A percentile compares a stretch with the other conserved stretches of the same genome.
These are phyloP conservation scores for Parnassius glacialis DNA, from an alignment of 2,888 invertebrate species.

Conservation along the genomic window DNA sequence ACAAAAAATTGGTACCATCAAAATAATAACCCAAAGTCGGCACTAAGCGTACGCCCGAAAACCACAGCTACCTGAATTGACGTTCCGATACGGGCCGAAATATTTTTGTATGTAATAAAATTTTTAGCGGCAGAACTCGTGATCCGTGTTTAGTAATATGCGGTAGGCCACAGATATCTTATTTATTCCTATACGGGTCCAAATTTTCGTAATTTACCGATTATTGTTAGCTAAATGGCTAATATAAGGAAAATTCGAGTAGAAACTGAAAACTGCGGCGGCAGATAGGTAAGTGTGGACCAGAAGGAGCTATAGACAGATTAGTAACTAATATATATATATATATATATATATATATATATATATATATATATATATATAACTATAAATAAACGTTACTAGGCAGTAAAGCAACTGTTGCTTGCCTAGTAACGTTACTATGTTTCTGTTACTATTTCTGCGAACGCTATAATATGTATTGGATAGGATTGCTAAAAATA, in stretches of 20 bases:
- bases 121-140: conserved; percentile 32
- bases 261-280: neutral
- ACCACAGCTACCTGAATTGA: conserved; percentile 62
- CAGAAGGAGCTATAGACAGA: too few species aligned
- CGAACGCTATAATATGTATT: too few species aligned
- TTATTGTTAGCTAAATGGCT: neutral
- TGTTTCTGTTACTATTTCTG: too few species aligned
- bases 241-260: neutral
- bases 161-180: conserved; percentile 42
- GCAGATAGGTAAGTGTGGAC: too few species aligned
- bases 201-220: conserved; percentile 21
- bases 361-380: too few species aligned
- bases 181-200: conserved; percentile 27
- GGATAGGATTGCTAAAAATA: too few species aligned
- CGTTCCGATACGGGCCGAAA: conserved; percentile 56
- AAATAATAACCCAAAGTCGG: conserved; percentile 23
- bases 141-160: conserved; percentile 37
- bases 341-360: too few species aligned
- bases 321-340: too few species aligned
- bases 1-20: conserved; percentile 16
- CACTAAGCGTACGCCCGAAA: conserved; percentile 26
- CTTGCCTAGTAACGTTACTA: too few species aligned
- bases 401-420: too few species aligned
- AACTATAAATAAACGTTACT: too few species aligned
- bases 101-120: conserved; percentile 40